A percentile compares a stretch with the other conserved stretches of the same genome.
phyloP scores from a whole-genome alignment of 2,888 invertebrate genomes.

The Rambutsinella grinnellia region DNA sequence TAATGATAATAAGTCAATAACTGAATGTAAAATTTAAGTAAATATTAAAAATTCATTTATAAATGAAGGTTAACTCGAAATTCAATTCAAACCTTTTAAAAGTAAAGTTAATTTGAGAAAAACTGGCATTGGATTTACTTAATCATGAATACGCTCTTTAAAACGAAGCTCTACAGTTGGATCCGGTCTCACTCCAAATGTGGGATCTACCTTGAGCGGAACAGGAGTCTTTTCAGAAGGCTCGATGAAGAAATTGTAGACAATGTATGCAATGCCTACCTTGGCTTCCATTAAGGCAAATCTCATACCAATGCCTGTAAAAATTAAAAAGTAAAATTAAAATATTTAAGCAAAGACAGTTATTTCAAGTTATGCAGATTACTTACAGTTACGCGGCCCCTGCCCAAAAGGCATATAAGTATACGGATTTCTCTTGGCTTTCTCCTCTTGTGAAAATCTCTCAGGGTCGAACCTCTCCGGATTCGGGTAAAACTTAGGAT shows the following conservation, averaged over 20 bases:
- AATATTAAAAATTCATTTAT: too few relatives aligned
- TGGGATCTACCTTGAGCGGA: neutral
- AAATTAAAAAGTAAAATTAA: too few relatives aligned
- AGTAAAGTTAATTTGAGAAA: too few relatives aligned
- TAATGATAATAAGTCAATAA: too few relatives aligned
- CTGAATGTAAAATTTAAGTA: too few relatives aligned
- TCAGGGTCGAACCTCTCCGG: constrained; percentile 75
- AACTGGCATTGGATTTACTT: too few relatives aligned
- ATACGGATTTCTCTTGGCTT: constrained; percentile 53
- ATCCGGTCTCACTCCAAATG: neutral
- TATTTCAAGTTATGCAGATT: neutral
- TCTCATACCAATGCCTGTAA: neutral
- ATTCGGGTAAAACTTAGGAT: constrained; percentile 72
- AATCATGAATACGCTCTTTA: neutral
- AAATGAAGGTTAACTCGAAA: too few relatives aligned
- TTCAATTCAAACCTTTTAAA: too few relatives aligned
- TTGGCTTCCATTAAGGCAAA: neutral
- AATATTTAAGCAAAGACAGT: neutral
- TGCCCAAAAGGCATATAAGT: constrained; percentile 56
- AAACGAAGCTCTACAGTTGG: neutral
- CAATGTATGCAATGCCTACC: neutral
- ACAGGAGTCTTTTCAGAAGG: neutral
- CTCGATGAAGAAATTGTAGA: neutral
- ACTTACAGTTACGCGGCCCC: constrained; percentile 52
- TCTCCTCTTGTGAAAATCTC: constrained; percentile 61